These are phyloP conservation scores for Aphrocallistes beatrix DNA, from an alignment of 37 sponge, comb jelly and placozoan genomes.

Conservation along the genomic window DNA sequence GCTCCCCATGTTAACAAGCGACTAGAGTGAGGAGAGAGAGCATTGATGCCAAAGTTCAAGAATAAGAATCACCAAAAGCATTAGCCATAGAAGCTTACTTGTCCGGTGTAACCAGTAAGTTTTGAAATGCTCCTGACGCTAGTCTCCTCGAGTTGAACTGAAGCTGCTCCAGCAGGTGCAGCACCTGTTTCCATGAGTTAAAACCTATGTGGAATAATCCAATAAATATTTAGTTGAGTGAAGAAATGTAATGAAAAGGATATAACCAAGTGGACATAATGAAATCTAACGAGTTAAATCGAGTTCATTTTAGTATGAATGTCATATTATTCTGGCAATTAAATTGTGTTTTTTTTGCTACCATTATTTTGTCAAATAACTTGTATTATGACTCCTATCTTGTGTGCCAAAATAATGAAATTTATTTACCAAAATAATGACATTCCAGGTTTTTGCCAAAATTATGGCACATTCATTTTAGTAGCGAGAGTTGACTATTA, in stretches of 20 bases:
- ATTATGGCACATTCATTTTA: too few relatives aligned
- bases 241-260: background rate
- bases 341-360: too few relatives aligned
- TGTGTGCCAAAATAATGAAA: too few relatives aligned
- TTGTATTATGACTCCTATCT: too few relatives aligned
- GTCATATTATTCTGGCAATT: too few relatives aligned
- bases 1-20: constrained; percentile 48
- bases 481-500: background rate
- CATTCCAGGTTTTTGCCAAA: too few relatives aligned
- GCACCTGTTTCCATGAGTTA: background rate
- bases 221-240: background rate
- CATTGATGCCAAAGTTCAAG: too few relatives aligned
- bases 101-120: background rate
- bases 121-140: background rate
- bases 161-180: background rate
- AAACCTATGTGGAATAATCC: background rate
- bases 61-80: too few relatives aligned
- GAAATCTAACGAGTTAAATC: background rate
- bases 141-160: background rate
- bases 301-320: background rate
- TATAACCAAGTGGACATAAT: background rate
- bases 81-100: background rate
- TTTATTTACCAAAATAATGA: too few relatives aligned
- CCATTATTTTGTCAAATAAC: too few relatives aligned
- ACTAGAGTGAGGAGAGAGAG: background rate